A percentile compares a stretch with the other conserved stretches of the same genome.
phyloP scores from a whole-genome alignment of 2,113 vertebrate genomes.

The Trachemys scripta region DNA sequence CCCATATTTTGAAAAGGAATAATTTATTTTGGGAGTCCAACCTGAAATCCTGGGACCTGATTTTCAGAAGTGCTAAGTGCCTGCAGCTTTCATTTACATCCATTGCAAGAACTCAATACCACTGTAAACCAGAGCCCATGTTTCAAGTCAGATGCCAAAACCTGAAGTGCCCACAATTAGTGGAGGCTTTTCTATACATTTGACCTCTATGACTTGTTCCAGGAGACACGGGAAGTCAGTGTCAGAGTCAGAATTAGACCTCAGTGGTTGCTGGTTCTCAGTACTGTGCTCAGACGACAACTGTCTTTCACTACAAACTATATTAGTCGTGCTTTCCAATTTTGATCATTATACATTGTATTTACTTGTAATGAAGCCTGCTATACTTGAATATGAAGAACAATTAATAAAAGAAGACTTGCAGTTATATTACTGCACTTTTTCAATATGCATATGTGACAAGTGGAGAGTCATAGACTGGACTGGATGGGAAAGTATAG shows the following conservation, averaged over 20 bases:
- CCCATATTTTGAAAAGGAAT: neutral
- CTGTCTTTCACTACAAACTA: neutral
- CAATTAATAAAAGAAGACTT: conserved; percentile 55
- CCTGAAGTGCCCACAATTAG: neutral
- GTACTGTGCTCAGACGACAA: neutral
- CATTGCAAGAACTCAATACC: neutral
- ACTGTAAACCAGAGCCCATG: neutral
- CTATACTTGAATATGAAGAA: neutral
- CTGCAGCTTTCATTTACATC: neutral
- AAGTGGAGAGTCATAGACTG: conserved; percentile 41
- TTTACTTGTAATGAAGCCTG: conserved; percentile 17
- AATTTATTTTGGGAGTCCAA: neutral
- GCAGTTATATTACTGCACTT: conserved; percentile 61
- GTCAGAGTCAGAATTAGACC: neutral
- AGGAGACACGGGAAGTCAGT: too few relatives aligned
- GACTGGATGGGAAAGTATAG: conserved; percentile 21
- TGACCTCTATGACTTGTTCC: neutral
- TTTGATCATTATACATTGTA: conserved; percentile 17
- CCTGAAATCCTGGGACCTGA: neutral
- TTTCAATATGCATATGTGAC: conserved; percentile 54
- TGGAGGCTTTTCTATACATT: neutral
- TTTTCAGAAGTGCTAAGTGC: neutral
- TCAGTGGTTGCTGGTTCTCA: neutral
- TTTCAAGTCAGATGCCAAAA: neutral
- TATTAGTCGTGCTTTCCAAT: neutral